Conservation (phyloP, 2,888 invertebrate genomes). For the Copidosoma aretas region DNA sequence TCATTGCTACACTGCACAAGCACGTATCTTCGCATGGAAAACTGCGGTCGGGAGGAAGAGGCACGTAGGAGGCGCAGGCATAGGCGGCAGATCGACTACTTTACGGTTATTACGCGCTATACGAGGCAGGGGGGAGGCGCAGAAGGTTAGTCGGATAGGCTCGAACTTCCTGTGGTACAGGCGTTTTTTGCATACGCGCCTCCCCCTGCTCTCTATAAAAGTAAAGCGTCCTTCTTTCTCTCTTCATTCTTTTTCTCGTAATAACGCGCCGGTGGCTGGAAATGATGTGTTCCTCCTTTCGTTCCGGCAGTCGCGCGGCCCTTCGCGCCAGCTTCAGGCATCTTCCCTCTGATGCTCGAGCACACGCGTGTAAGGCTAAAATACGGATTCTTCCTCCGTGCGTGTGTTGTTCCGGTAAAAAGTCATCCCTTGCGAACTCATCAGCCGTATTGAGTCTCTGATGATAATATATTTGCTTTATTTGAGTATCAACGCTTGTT, state of each 20-base stretch:
- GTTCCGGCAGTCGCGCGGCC: conserved; percentile 5
- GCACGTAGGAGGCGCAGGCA: conserved; percentile 16
- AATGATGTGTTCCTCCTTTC: conserved; percentile 34
- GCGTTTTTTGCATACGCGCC: conserved; percentile 45
- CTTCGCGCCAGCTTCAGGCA: neutral
- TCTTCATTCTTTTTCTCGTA: conserved; percentile 35
- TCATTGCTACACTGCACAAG: neutral
- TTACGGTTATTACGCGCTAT: conserved; percentile 53
- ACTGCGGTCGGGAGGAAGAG: conserved; percentile 10
- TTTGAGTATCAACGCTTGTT: neutral
- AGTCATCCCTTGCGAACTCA: too few species aligned
- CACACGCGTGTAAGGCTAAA: neutral
- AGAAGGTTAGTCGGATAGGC: conserved; percentile 23
- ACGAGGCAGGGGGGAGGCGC: conserved; percentile 35
- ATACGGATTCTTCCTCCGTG: too few species aligned
- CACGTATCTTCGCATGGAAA: neutral
- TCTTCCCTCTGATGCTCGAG: neutral
- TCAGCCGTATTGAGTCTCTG: neutral
- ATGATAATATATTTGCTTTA: neutral
- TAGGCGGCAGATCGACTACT: conserved; percentile 46
- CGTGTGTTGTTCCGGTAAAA: too few species aligned
- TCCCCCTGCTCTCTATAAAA: conserved; percentile 36
- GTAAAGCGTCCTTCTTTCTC: conserved; percentile 13
- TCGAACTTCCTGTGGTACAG: conserved; percentile 37
- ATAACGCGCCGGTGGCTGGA: conserved; percentile 28